Evolutionary conservation across 2,888 invertebrate species (phyloP), one percentile per base, ranked within the genome.

Genomic region (Drosophila borborema): DNA sequence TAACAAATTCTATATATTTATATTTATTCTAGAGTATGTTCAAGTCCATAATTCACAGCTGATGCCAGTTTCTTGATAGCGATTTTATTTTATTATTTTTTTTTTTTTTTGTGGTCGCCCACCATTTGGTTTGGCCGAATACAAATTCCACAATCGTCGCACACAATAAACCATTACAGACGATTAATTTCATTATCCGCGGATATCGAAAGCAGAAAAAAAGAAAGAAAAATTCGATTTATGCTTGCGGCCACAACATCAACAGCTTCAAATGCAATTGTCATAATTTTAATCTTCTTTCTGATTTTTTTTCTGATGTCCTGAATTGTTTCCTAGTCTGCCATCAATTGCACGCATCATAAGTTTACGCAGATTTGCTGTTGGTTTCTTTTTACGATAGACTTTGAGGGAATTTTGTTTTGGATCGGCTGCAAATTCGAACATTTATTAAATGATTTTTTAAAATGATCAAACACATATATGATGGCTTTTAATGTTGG

Each of bases 91-190:
- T 48, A 5, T 14, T 58, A 56, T 48, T 20, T 43, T 58, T 61
- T 40, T 20, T 45, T 53, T 70, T 70, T 69, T 66, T 59, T 63
- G 41, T 62, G 68, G 61, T 67, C 48, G 7, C 46, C 45, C 48
- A 54, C 66, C 68, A 51, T 70, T 83, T 69, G 63, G 73, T 65
- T 59, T 58, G 55, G 67, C 65, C 64, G 62, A 66, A 88, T 82
- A 71, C 77, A 82, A 89, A 77, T 70, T 83, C 63, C 73, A 58
- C 74, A 71, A 82, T 86, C 80, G 89, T 81, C 81, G 89, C 89
- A 73, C 86, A 89, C 86, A 86, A 86, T 87, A 87, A 86, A 87
- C 89, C 90, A 87, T 90, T 86, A 88, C 86, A 86, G 90, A 69
- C 86, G 86, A 87, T 87, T 90, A 87, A 87, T 87, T 87, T 87